Conservation (phyloP, 2,888 invertebrate genomes). For the Pedicia rivosa region DNA sequence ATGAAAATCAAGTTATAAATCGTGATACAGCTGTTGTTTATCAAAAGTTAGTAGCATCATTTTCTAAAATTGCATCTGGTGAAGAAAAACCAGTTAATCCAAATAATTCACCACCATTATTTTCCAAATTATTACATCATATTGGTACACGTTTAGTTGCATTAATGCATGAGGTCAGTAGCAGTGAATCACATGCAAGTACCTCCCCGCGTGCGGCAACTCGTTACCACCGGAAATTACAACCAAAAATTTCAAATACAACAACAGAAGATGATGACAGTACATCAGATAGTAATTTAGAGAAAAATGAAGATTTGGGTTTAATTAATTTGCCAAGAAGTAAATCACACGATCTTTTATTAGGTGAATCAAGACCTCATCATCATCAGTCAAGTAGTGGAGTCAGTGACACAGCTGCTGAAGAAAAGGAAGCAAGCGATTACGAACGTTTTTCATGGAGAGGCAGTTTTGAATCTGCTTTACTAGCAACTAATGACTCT, state of each 20-base stretch:
- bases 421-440: slow-evolving; percentile 64
- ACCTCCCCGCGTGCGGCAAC: slow-evolving; percentile 41
- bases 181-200: slow-evolving; percentile 44
- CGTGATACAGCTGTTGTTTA: slow-evolving; percentile 78
- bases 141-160: slow-evolving; percentile 76
- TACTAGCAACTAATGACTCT: slow-evolving; percentile 68
- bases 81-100: slow-evolving; percentile 33
- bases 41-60: slow-evolving; percentile 67
- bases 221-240: slow-evolving; percentile 39
- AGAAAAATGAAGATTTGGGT: slow-evolving; percentile 27
- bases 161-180: slow-evolving; percentile 83
- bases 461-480: slow-evolving; percentile 82
- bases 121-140: slow-evolving; percentile 84
- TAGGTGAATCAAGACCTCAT: slow-evolving; percentile 38
- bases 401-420: slow-evolving; percentile 35
- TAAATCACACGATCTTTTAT: slow-evolving; percentile 62
- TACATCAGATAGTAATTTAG: slow-evolving; percentile 41
- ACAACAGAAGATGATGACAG: slow-evolving; percentile 33
- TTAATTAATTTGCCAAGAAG: slow-evolving; percentile 52
- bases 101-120: slow-evolving; percentile 63
- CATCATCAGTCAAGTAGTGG: slow-evolving; percentile 34
- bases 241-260: slow-evolving; percentile 37
- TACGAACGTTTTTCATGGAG: slow-evolving; percentile 84
- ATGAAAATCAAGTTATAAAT: slow-evolving; percentile 35
- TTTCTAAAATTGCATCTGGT: slow-evolving; percentile 56